These are phyloP conservation scores for Peromyscus eremicus DNA, from an alignment of 2,797 vertebrate species.

Conservation along the genomic window DNA sequence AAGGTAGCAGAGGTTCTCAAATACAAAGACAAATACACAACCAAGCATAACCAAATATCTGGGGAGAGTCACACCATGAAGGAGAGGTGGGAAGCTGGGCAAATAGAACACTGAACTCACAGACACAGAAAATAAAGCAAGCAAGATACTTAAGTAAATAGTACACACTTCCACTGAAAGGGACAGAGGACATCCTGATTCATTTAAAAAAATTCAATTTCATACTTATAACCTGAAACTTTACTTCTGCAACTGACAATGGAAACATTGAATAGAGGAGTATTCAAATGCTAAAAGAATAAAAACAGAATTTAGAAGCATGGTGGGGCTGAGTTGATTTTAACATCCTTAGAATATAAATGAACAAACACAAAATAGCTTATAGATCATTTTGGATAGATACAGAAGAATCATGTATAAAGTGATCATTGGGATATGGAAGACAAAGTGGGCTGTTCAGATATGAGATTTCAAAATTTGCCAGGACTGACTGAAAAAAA, in stretches of 20 bases:
- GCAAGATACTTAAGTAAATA: background rate
- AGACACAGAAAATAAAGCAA: background rate
- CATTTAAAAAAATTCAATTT: slow-evolving; percentile 1
- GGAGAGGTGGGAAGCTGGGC: background rate
- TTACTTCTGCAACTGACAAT: background rate
- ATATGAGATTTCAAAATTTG: background rate
- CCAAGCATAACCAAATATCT: background rate
- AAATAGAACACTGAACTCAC: background rate
- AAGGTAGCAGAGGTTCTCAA: background rate
- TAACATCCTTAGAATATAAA: background rate
- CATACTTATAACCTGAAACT: slow-evolving; percentile 25
- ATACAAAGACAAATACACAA: slow-evolving; percentile 40
- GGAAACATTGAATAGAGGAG: background rate
- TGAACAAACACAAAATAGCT: background rate
- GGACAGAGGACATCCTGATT: background rate
- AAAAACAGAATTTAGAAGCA: background rate
- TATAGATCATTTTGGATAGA: background rate
- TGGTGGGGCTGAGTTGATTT: background rate
- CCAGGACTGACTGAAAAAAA: background rate
- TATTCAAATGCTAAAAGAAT: background rate
- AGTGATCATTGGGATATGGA: background rate
- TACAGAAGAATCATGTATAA: background rate
- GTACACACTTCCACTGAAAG: background rate
- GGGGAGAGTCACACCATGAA: background rate
- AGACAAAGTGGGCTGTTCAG: background rate